These are phyloP conservation scores for Ennomos quercinarius DNA, from an alignment of 2,888 invertebrate genomes.

Conservation along the genomic window DNA sequence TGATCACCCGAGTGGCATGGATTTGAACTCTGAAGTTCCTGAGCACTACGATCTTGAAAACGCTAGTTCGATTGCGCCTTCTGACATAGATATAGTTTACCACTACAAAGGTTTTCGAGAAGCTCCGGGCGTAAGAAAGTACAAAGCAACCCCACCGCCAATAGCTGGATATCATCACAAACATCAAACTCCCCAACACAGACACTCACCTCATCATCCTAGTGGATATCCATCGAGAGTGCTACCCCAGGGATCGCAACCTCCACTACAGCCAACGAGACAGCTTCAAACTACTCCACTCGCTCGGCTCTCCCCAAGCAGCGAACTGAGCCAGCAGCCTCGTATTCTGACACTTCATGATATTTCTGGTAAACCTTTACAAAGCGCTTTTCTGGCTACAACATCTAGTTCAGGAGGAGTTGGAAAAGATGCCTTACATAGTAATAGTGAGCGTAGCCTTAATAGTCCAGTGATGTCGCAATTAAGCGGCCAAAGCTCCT, in stretches of 20 bases:
- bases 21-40: constrained; percentile 92
- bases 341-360: constrained; percentile 96
- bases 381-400: constrained; percentile 94
- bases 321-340: constrained; percentile 96
- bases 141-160: constrained; percentile 94
- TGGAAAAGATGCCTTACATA: constrained; percentile 94
- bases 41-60: constrained; percentile 99
- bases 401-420: constrained; percentile 95
- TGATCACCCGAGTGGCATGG: constrained; percentile 90
- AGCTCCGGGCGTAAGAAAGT: constrained; percentile 92
- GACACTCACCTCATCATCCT: constrained; percentile 92
- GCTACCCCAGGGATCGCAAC: constrained; percentile 89
- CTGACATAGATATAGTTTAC: constrained; percentile 98
- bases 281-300: constrained; percentile 96
- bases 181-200: constrained; percentile 90
- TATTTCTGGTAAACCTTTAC: constrained; percentile 96
- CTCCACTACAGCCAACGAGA: constrained; percentile 86
- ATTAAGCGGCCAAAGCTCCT: constrained; percentile 93
- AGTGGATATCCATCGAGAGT: constrained; percentile 91
- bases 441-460: constrained; percentile 95
- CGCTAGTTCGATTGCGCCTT: constrained; percentile 98
- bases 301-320: constrained; percentile 95
- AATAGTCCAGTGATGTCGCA: constrained; percentile 97
- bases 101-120: constrained; percentile 98
- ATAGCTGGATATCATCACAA: constrained; percentile 92